phyloP scores from a whole-genome alignment of 2,797 vertebrate genomes.

The Onychomys torridus region DNA sequence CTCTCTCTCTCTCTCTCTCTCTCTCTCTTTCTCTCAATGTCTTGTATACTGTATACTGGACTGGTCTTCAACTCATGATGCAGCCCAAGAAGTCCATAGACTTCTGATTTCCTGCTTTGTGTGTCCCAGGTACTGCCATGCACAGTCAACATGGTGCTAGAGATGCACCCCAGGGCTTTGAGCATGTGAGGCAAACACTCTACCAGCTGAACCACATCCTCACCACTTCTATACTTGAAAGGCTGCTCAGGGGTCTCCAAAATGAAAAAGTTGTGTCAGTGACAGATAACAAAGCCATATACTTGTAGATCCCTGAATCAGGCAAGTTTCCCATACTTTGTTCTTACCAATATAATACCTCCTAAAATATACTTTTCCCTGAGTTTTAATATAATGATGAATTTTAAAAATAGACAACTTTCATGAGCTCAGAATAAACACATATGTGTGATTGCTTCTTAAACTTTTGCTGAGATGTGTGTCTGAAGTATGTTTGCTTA shows the following conservation, averaged over 20 bases:
- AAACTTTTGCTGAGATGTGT: constrained; percentile 57
- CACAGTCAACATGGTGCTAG: not conserved
- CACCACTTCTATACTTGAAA: not conserved
- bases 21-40: too few species aligned
- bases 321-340: not conserved
- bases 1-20: too few species aligned
- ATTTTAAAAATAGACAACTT: constrained; percentile 65
- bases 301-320: not conserved
- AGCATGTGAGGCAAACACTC: not conserved
- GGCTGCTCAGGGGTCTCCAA: not conserved
- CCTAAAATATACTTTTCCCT: constrained; percentile 51
- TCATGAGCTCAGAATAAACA: constrained; percentile 48
- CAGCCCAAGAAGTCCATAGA: not conserved
- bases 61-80: not conserved
- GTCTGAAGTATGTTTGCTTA: constrained; percentile 56
- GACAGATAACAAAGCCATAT: not conserved
- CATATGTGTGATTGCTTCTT: constrained; percentile 60
- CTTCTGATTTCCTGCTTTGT: not conserved
- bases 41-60: too few species aligned
- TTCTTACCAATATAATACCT: not conserved
- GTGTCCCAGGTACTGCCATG: not conserved
- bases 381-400: constrained; percentile 30
- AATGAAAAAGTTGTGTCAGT: not conserved
- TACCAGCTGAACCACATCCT: not conserved
- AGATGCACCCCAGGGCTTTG: not conserved